Percentiles rank a stretch among this genome's conserved stretches.
Conservation (phyloP, 1,140 invertebrate species). For the Lasioglossum albipes region DNA sequence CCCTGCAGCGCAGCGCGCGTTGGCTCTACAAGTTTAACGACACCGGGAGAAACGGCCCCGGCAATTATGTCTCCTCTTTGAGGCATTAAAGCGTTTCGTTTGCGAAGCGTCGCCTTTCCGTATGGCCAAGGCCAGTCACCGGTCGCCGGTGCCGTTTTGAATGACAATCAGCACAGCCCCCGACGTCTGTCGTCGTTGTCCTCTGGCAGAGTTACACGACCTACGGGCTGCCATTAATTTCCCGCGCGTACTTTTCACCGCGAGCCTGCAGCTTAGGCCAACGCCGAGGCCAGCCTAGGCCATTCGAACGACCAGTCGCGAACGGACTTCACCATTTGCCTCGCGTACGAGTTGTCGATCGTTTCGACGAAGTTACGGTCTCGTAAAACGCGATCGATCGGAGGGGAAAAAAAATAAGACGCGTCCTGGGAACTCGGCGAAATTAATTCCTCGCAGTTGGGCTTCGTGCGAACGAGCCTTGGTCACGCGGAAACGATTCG, state of each 20-base stretch:
- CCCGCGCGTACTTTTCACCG: slow-evolving; percentile 16
- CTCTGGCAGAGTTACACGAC: slow-evolving; percentile 9
- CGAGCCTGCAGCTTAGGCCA: not conserved
- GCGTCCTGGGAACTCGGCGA: not conserved
- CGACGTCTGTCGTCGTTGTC: slow-evolving; percentile 27
- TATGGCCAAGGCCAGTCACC: slow-evolving; percentile 60
- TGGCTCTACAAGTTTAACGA: slow-evolving; percentile 60
- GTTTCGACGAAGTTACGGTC: not conserved
- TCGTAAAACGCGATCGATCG: slow-evolving; percentile 23
- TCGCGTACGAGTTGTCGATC: not conserved
- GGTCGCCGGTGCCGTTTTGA: slow-evolving; percentile 49
- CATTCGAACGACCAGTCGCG: too few species aligned
- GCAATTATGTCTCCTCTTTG: slow-evolving; percentile 56
- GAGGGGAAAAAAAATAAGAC: not conserved
- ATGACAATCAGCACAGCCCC: slow-evolving; percentile 49
- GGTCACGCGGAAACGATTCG: not conserved
- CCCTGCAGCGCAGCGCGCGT: slow-evolving; percentile 21
- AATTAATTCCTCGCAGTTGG: not conserved
- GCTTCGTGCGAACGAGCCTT: slow-evolving; percentile 2
- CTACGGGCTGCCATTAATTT: slow-evolving; percentile 35
- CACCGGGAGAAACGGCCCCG: slow-evolving; percentile 45
- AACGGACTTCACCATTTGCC: not conserved
- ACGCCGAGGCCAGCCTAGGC: not conserved
- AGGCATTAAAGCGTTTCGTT: slow-evolving; percentile 53
- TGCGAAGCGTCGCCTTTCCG: slow-evolving; percentile 55